Conservation (phyloP, 2,888 invertebrate species). For the Machimus rusticus region DNA sequence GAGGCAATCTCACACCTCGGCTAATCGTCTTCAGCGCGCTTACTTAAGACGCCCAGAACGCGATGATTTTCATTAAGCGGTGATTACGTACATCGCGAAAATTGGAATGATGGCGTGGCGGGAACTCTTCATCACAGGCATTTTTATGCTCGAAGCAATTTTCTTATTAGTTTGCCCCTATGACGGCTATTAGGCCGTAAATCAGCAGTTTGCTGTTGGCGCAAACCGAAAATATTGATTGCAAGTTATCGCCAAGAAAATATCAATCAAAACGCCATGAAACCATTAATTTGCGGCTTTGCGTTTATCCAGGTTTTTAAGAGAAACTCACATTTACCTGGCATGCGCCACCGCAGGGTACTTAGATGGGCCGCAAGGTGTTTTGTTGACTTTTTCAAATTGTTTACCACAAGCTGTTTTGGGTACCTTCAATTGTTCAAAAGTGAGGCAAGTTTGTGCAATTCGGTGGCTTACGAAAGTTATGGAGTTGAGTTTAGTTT, state of each 20-base stretch:
- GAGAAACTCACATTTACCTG: not conserved
- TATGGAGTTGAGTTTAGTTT: not conserved
- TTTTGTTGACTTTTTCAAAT: not conserved
- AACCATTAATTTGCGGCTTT: not conserved
- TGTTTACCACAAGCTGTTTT: not conserved
- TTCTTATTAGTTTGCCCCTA: not conserved
- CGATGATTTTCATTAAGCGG: not conserved
- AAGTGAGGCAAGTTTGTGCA: not conserved
- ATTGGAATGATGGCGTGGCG: not conserved
- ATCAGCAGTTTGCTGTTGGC: not conserved
- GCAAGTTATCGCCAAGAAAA: not conserved
- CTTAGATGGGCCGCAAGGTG: not conserved
- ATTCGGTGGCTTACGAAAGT: not conserved
- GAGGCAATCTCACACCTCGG: not conserved
- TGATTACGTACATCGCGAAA: not conserved
- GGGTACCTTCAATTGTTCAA: not conserved
- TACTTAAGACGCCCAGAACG: not conserved
- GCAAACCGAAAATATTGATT: not conserved
- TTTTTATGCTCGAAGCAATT: not conserved
- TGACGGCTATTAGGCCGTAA: not conserved
- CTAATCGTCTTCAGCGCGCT: not conserved
- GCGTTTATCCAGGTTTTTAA: not conserved
- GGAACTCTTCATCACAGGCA: not conserved
- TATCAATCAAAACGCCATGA: not conserved
- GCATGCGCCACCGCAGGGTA: not conserved